A percentile compares a stretch with the other conserved stretches of the same genome.
Conservation (phyloP, 92 coral and sea anemone species). For the Porites rus region DNA sequence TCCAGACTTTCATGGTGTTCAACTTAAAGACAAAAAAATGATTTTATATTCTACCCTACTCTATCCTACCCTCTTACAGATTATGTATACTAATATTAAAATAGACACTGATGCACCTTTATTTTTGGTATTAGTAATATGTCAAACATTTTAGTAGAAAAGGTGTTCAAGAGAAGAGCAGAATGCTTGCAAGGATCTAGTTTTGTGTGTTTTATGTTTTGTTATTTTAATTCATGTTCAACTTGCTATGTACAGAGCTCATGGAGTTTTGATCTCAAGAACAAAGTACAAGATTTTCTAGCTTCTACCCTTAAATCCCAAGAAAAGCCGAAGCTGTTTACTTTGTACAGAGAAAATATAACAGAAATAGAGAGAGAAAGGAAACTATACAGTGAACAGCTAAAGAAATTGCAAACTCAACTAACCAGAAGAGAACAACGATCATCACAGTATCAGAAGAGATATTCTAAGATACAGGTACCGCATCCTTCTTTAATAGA, state of each 20-base stretch:
- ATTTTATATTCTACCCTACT: no score
- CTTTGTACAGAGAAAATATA: constrained; percentile 41
- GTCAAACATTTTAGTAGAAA: no score
- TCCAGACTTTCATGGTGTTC: no score
- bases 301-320: constrained; percentile 74
- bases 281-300: constrained; percentile 76
- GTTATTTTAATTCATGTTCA: not conserved
- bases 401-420: constrained; percentile 79
- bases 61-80: no score
- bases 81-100: no score
- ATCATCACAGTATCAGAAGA: constrained; percentile 72
- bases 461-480: constrained; percentile 90
- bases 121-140: no score
- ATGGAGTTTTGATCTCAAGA: constrained; percentile 86
- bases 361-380: constrained; percentile 62
- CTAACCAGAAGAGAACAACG: constrained; percentile 77
- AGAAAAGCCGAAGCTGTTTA: constrained; percentile 86
- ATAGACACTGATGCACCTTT: no score
- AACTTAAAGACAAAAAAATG: no score
- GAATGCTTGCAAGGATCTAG: no score
- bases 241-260: constrained; percentile 68
- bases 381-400: constrained; percentile 73
- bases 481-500: not conserved
- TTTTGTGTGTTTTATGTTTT: no score
- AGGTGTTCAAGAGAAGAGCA: no score